Base-by-base conservation (phyloP, 2,113 vertebrate genomes). In the Osmerus mordax region DNA sequence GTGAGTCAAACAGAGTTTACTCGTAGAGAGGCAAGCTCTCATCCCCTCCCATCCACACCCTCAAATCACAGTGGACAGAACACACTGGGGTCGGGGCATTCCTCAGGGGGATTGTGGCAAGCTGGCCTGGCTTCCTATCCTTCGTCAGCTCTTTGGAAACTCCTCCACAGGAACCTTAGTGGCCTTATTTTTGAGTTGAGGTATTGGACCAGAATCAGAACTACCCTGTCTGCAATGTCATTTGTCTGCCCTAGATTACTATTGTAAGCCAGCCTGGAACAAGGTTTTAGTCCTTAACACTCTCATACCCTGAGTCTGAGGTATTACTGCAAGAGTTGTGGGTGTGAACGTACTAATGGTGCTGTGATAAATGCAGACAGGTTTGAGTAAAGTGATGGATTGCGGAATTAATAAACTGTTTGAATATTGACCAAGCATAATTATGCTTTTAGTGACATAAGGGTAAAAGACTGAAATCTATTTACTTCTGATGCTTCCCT, bases 101-200 rank as follows among this genome's bases (percentile, higher is more conserved):
- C 86, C 83, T 74, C 66, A 65, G n/a, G 73, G 78, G 73, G 73
- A 84, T 78, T 87, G 82, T 70, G 80, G 77, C 69, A 75, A 67
- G 59, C 67, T 78, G 73, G 77, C 78, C 66, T 78, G 68, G 28
- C 77, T 88, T 87, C 72, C 72, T 81, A 47, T 70, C 12, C 19
- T 23, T 61, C 56, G 47, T 32, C 32, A 9, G 81, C 70, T 81
- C 71, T 74, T 76, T 23, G 56, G 12, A 84, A 70, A 79, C 47
- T 11, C 74, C 62, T 70, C 67, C 71, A 77, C 68, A 82, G 81
- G 83, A 76, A 72, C 55, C 76, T 76, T 72, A 78, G 76, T 80
- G 14, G 59, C 70, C 83, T 83, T 86, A 73, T 82, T 81, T 80
- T 84, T 72, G 77, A 77, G 79, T 79, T 52, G 75, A 29, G 28